phyloP scores from a whole-genome alignment of 1,140 invertebrate genomes.

The Oncopeltus fasciatus region DNA sequence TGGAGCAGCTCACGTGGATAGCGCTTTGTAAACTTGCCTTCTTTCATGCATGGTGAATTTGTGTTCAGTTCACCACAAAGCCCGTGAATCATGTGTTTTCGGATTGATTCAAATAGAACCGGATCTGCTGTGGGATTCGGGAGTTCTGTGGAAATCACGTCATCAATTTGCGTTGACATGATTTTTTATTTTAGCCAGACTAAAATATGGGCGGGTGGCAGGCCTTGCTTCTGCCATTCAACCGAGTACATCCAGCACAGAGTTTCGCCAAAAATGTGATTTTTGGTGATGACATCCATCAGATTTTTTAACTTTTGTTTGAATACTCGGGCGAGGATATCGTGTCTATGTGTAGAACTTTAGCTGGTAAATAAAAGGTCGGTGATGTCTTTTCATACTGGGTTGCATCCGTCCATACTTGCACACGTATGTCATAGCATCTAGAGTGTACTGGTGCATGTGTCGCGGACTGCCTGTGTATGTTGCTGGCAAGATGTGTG shows the following conservation, averaged over 20 bases:
- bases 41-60: constrained; percentile 33
- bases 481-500: constrained; percentile 27
- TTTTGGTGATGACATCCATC: constrained; percentile 27
- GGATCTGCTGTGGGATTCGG: constrained; percentile 17
- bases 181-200: constrained; percentile 23
- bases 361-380: constrained; percentile 24
- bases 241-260: constrained; percentile 30
- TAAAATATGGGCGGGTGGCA: constrained; percentile 29
- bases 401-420: constrained; percentile 29
- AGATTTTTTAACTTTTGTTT: constrained; percentile 33
- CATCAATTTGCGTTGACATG: constrained; percentile 22
- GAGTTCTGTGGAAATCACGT: constrained; percentile 19
- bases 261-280: constrained; percentile 28
- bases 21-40: constrained; percentile 33
- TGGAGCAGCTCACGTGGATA: constrained; percentile 28
- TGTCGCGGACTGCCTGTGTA: constrained; percentile 25
- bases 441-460: constrained; percentile 8
- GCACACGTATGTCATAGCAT: constrained; percentile 8
- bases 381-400: constrained; percentile 28
- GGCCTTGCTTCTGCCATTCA: constrained; percentile 38
- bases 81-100: constrained; percentile 35
- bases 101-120: constrained; percentile 26
- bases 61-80: constrained; percentile 28
- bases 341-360: constrained; percentile 27
- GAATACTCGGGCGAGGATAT: constrained; percentile 34